These are phyloP conservation scores for Dromas ardeola DNA, from an alignment of 2,113 vertebrate species.

Conservation along the genomic window DNA sequence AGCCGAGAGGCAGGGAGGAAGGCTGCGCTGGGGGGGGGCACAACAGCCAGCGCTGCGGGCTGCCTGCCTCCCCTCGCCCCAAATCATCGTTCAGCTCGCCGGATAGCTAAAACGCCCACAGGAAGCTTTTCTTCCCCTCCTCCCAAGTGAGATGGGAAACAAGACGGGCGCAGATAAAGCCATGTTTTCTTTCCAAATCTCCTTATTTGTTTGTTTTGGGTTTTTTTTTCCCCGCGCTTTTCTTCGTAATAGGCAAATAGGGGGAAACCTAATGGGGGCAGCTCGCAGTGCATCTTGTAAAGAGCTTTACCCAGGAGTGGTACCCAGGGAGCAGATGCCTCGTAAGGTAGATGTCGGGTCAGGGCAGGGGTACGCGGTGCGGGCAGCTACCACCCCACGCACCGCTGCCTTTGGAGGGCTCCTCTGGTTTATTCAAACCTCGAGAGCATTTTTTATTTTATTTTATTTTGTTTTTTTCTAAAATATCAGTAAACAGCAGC, in stretches of 20 bases:
- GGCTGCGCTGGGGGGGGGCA: background rate
- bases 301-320: conserved; percentile 75
- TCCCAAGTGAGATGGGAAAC: conserved; percentile 51
- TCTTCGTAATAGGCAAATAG: conserved; percentile 66
- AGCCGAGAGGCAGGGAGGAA: conserved; percentile 36
- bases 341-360: conserved; percentile 75
- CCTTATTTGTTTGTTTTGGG: background rate
- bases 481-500: conserved; percentile 24
- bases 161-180: conserved; percentile 26
- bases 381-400: conserved; percentile 75
- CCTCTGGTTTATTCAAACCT: background rate
- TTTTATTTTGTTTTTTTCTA: conserved; percentile 16
- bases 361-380: conserved; percentile 68
- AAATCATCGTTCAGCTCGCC: conserved; percentile 24
- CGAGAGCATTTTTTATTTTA: background rate
- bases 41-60: background rate
- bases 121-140: conserved; percentile 37
- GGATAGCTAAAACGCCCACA: conserved; percentile 3
- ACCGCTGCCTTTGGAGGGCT: conserved; percentile 56
- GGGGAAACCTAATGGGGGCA: conserved; percentile 70
- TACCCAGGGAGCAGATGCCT: conserved; percentile 77
- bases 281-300: conserved; percentile 81
- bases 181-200: conserved; percentile 58
- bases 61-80: conserved; percentile 11
- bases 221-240: background rate